Base-by-base conservation (phyloP, 2,888 invertebrate genomes). In the Thera britannica region DNA sequence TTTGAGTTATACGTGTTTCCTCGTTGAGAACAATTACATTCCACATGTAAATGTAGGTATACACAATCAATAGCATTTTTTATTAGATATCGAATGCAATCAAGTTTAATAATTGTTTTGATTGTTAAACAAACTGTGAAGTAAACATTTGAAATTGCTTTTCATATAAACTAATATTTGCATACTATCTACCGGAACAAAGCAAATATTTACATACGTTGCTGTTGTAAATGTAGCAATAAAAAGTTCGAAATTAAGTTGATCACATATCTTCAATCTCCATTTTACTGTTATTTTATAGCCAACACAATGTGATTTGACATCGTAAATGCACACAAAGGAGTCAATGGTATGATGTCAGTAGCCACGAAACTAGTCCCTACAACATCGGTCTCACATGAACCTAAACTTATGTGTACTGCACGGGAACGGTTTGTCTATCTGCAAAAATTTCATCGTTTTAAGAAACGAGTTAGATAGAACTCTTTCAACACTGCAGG, bases 301-400 rank as follows among this genome's bases (percentile, higher is more conserved):
- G 62, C 51, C 62, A 62, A 56, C 58, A 68, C 58, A 63, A 68
- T 65, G 65, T 62, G 65, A 62, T 65, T 65, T 51, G 62, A 36
- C 55, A 3, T 38, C 49, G 63, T 61, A 68, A 60, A 57, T 62
- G 57, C 62, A 52, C 52, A 66, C 61, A 51, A 51, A 58, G 36
- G 44, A 65, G 65, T 65, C 62, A 65, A 69, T 62, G 65, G 58
- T 58, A 62, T 65, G 68, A 64, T 61, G 62, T 65, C 60, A 61
- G 58, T 54, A 23, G 49, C 62, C 54, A 55, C 58, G 12, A 55
- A 36, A 49, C 49, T 62, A 62, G 23, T 23, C 54, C 52, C 38
- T 38, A 58, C 58, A 38, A 23, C 55, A 41, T n/a, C 58, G 57
- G 57, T 58, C 57, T 58, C 46, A 54, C 57, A 62, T 66, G 61